A percentile compares a stretch with the other conserved stretches of the same genome.
These are phyloP conservation scores for Sebastes aleutianus DNA, from an alignment of 2,797 vertebrate species.

Conservation along the genomic window DNA sequence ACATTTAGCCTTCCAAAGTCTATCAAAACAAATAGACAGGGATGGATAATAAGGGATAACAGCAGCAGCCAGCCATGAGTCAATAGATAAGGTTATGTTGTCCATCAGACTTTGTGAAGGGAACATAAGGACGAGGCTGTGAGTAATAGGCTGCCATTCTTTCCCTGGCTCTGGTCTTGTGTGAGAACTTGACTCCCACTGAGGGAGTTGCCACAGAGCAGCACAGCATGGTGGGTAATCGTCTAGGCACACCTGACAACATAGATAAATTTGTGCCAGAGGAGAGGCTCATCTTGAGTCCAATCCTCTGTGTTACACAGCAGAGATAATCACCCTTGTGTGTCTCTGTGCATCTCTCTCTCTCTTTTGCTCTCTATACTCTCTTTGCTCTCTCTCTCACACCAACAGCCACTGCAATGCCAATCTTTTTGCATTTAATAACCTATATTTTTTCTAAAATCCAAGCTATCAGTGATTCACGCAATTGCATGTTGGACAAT, in stretches of 20 bases:
- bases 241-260: conserved; percentile 74
- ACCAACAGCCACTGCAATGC: conserved; percentile 4
- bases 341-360: conserved; percentile 8
- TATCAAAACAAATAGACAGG: conserved; percentile 40
- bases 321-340: conserved; percentile 63
- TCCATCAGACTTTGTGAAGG: conserved; percentile 55
- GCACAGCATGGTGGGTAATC: conserved; percentile 73
- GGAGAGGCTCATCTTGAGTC: conserved; percentile 68
- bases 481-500: background rate
- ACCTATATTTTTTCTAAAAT: conserved; percentile 2
- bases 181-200: conserved; percentile 59
- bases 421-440: conserved; percentile 17
- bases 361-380: background rate
- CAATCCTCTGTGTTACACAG: conserved; percentile 60
- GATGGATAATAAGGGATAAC: conserved; percentile 44
- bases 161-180: conserved; percentile 46
- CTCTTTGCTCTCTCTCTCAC: background rate
- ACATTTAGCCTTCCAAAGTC: conserved; percentile 16
- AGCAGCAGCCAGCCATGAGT: conserved; percentile 36
- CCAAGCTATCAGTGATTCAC: background rate
- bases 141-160: conserved; percentile 63
- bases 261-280: conserved; percentile 70
- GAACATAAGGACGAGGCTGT: conserved; percentile 42
- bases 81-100: conserved; percentile 44
- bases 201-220: conserved; percentile 58